Percentiles rank a stretch among this genome's conserved stretches.
Conservation (phyloP, 2,888 invertebrate species). For the Acrobasis suavella region DNA sequence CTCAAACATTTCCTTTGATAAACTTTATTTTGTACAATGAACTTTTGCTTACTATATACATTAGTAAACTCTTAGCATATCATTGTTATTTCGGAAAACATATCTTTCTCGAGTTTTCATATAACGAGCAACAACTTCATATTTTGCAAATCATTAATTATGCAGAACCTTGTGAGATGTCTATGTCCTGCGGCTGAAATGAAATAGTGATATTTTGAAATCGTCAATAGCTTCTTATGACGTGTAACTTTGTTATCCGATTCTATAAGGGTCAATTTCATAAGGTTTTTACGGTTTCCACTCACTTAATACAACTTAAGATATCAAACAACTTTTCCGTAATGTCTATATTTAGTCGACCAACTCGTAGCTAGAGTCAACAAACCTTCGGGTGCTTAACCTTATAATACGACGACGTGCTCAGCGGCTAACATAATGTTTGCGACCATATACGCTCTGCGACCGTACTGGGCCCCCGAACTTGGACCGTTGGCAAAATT, state of each 20-base stretch:
- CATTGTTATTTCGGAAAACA: not conserved
- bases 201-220: too few species aligned
- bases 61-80: too few species aligned
- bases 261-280: not conserved
- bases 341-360: conserved; percentile 16
- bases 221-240: too few species aligned
- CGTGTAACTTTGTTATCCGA: not conserved
- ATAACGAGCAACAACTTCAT: too few species aligned
- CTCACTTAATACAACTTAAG: not conserved
- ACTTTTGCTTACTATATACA: not conserved
- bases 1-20: not conserved
- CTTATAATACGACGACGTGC: conserved; percentile 62
- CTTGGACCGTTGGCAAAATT: not conserved
- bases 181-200: too few species aligned
- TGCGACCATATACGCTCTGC: conserved; percentile 32
- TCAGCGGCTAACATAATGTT: conserved; percentile 28
- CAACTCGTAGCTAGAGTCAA: conserved; percentile 37
- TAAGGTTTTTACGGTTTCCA: not conserved
- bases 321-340: conserved; percentile 3
- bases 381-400: conserved; percentile 63
- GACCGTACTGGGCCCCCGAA: conserved; percentile 19
- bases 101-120: not conserved
- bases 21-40: not conserved
- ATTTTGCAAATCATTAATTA: too few species aligned
- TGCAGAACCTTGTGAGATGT: too few species aligned